phyloP scores from a whole-genome alignment of 2,113 vertebrate species.

The Nycticorax nycticorax region DNA sequence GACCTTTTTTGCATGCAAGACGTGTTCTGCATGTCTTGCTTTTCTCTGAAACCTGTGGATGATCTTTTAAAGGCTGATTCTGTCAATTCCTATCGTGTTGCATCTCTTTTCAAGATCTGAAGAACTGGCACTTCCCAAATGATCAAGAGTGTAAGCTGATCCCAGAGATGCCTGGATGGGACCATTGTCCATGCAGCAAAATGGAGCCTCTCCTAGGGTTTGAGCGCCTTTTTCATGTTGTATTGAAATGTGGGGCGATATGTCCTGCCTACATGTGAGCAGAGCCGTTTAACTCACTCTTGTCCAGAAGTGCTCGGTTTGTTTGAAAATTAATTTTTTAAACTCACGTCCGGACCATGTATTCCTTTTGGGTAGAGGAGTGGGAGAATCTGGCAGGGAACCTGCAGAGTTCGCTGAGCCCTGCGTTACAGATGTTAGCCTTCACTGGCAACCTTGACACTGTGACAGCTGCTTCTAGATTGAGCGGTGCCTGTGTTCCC shows the following conservation, averaged over 20 bases:
- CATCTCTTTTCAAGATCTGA: neutral
- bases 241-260: neutral
- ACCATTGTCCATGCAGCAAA: neutral
- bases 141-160: neutral
- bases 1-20: neutral
- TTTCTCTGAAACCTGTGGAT: neutral
- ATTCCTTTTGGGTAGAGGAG: neutral
- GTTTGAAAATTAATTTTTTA: neutral
- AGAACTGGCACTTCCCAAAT: neutral
- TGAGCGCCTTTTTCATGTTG: accelerated
- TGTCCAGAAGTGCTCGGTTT: neutral
- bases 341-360: neutral
- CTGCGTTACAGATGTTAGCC: neutral
- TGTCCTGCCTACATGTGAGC: neutral
- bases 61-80: neutral
- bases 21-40: neutral
- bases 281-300: neutral
- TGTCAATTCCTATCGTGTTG: neutral
- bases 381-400: neutral
- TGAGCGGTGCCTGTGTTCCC: neutral
- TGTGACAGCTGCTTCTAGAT: neutral
- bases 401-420: accelerated
- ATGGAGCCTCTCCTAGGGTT: neutral
- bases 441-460: neutral
- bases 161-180: neutral